Conservation (phyloP, 2,888 invertebrate genomes). For the Syrphus vitripennis region DNA sequence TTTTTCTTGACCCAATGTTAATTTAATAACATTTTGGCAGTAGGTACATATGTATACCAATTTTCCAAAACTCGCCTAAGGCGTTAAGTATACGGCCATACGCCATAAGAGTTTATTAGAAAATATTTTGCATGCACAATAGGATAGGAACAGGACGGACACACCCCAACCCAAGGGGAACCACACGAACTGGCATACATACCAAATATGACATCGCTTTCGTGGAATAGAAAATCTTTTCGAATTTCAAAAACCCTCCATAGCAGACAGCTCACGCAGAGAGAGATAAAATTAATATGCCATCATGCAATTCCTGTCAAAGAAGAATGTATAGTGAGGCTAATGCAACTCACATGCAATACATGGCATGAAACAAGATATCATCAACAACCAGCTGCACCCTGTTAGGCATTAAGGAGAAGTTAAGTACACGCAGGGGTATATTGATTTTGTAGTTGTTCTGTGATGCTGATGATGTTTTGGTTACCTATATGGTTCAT, state of each 20-base stretch:
- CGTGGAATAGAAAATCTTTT: not conserved
- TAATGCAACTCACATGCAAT: constrained; percentile 7
- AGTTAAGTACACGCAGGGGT: not conserved
- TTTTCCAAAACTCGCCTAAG: not conserved
- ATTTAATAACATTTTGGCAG: not conserved
- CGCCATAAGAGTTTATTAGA: not conserved
- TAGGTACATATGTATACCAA: too few species aligned
- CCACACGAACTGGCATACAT: not conserved
- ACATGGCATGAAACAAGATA: constrained; percentile 10
- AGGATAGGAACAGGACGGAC: too few species aligned
- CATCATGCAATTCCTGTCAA: constrained; percentile 5
- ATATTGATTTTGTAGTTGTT: not conserved
- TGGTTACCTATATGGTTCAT: too few species aligned
- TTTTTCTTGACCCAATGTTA: not conserved
- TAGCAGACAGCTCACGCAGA: constrained; percentile 13
- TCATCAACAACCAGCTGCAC: constrained; percentile 4
- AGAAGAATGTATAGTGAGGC: not conserved
- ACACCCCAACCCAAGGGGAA: not conserved
- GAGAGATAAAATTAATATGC: constrained; percentile 12
- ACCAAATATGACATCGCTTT: not conserved
- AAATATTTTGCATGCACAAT: not conserved
- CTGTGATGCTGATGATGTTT: too few species aligned
- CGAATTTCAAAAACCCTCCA: not conserved
- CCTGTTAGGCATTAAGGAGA: not conserved
- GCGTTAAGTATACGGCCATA: too few species aligned